phyloP scores from a whole-genome alignment of 2,113 vertebrate genomes.

The Tenrec ecaudatus region DNA sequence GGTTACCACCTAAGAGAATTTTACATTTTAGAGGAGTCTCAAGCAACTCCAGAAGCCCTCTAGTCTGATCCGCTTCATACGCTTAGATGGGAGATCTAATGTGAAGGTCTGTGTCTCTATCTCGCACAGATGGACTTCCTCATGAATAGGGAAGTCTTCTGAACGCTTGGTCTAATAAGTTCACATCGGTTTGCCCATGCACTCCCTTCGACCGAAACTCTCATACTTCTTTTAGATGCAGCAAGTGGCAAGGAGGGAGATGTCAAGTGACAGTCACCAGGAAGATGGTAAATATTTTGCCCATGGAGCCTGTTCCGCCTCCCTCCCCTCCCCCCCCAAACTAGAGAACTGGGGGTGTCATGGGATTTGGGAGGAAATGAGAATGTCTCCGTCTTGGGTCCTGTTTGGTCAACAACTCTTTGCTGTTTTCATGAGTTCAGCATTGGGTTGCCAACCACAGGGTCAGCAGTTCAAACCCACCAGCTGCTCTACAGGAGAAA shows the following conservation, averaged over 20 bases:
- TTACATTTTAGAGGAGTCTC: not conserved
- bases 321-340: not conserved
- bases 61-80: constrained; percentile 27
- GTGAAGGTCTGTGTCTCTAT: constrained; percentile 26
- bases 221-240: constrained; percentile 74
- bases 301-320: not conserved
- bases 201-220: constrained; percentile 57
- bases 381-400: not conserved
- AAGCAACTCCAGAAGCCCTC: constrained; percentile 35
- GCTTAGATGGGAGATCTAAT: not conserved
- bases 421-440: not conserved
- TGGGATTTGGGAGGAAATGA: constrained; percentile 28
- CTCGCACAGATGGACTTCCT: not conserved
- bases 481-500: too few species aligned
- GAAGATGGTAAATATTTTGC: constrained; percentile 81
- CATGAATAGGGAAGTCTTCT: constrained; percentile 15
- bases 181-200: not conserved
- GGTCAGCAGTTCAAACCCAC: too few species aligned
- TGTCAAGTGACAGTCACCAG: constrained; percentile 69
- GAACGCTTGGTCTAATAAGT: not conserved
- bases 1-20: too few species aligned
- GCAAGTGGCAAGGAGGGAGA: constrained; percentile 73
- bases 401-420: not conserved
- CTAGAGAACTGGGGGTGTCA: constrained; percentile 17
- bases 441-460: too few species aligned